phyloP scores from a whole-genome alignment of 1,140 invertebrate genomes.

The Bombus confusus region DNA sequence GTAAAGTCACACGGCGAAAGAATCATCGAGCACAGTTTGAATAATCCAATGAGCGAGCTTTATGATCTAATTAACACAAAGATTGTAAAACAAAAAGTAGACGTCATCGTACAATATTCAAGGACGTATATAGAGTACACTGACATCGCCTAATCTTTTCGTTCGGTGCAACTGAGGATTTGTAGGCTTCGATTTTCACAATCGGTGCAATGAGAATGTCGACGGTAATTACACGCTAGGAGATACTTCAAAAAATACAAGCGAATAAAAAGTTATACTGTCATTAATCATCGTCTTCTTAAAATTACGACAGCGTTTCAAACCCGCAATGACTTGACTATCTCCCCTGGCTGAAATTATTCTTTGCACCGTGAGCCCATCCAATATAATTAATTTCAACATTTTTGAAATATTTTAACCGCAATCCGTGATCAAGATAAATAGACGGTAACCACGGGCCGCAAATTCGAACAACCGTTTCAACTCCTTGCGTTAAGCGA shows the following conservation, averaged over 20 bases:
- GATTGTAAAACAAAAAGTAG: too few relatives aligned
- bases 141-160: too few relatives aligned
- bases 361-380: neutral
- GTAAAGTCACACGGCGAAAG: too few relatives aligned
- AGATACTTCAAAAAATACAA: neutral
- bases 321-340: neutral
- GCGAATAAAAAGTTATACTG: conserved; percentile 4
- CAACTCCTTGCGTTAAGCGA: neutral
- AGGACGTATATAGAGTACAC: too few relatives aligned
- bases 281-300: conserved; percentile 29
- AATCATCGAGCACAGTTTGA: too few relatives aligned
- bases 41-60: too few relatives aligned
- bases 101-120: too few relatives aligned
- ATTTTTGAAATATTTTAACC: conserved; percentile 20
- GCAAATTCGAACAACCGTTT: neutral
- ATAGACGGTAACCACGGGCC: neutral
- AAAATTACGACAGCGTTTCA: conserved; percentile 7
- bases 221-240: neutral
- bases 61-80: too few relatives aligned
- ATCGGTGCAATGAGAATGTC: too few relatives aligned
- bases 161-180: too few relatives aligned
- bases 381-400: conserved; percentile 14
- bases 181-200: too few relatives aligned
- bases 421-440: neutral
- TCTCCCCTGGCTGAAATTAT: neutral